These are phyloP conservation scores for Euleptes europaea DNA, from an alignment of 2,113 vertebrate species.

Conservation along the genomic window DNA sequence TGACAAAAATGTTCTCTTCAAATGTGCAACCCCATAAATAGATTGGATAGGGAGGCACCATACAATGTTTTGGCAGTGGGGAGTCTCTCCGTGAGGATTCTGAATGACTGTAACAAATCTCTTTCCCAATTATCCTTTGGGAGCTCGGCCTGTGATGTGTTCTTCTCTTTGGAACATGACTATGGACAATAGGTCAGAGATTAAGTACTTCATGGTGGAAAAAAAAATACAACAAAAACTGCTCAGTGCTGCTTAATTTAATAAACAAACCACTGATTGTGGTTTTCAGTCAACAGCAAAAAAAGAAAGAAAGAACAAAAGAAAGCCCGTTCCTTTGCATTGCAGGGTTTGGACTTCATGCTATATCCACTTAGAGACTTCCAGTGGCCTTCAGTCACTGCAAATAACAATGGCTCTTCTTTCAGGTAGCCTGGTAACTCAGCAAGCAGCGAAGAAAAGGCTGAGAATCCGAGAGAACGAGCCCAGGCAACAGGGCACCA, in stretches of 20 bases:
- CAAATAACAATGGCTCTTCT: fast-evolving
- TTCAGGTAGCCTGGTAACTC: conserved; percentile 13
- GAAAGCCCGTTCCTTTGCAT: conserved; percentile 31
- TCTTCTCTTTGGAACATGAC: conserved; percentile 60
- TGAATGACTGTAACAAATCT: conserved; percentile 39
- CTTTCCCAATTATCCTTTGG: conserved; percentile 70
- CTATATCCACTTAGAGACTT: not conserved
- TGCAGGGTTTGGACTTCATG: conserved; percentile 16
- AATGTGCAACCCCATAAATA: conserved; percentile 48
- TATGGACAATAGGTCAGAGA: conserved; percentile 60
- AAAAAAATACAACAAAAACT: not conserved
- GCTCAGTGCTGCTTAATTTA: conserved; percentile 47
- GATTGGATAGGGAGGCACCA: conserved; percentile 33
- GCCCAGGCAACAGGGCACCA: not conserved
- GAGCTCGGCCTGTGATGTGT: conserved; percentile 58
- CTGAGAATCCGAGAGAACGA: not conserved
- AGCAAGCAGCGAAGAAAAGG: not conserved
- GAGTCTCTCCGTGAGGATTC: conserved; percentile 35
- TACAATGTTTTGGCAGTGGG: conserved; percentile 47
- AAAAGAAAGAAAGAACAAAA: too few species aligned
- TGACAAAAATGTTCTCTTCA: conserved; percentile 57
- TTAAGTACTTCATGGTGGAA: conserved; percentile 48
- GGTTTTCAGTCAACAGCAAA: conserved; percentile 25
- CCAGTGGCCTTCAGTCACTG: not conserved
- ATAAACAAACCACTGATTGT: conserved; percentile 58